These are phyloP conservation scores for Phodopus roborovskii DNA, from an alignment of 2,113 vertebrate species.

Conservation along the genomic window DNA sequence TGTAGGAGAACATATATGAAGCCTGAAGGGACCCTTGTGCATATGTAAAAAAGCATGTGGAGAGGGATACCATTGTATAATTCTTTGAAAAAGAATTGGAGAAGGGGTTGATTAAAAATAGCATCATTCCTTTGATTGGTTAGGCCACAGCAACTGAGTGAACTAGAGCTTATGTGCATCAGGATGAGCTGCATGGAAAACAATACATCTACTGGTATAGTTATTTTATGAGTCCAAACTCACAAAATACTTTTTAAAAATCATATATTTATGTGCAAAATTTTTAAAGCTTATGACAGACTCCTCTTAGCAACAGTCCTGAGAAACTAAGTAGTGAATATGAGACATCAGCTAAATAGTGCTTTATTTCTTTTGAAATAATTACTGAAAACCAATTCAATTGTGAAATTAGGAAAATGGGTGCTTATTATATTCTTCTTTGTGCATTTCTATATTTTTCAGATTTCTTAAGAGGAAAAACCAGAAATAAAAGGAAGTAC, in stretches of 20 bases:
- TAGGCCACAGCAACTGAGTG: background rate
- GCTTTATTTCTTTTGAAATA: constrained; percentile 36
- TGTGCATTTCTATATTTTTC: background rate
- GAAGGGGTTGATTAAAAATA: background rate
- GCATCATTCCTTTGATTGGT: background rate
- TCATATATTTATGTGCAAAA: background rate
- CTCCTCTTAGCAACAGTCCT: background rate
- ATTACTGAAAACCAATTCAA: constrained; percentile 7
- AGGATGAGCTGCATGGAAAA: background rate
- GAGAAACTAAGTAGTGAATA: background rate
- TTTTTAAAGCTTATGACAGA: background rate
- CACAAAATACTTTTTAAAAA: background rate
- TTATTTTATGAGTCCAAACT: background rate
- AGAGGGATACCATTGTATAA: background rate
- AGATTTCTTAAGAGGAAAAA: constrained; percentile 19
- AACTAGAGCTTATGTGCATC: background rate
- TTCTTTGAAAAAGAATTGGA: background rate
- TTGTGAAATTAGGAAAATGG: background rate
- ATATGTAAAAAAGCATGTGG: background rate
- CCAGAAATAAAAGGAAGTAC: background rate
- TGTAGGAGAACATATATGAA: background rate
- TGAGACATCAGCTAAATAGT: background rate
- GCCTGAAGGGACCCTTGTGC: background rate
- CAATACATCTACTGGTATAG: background rate
- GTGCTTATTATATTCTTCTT: background rate